A percentile compares a stretch with the other conserved stretches of the same genome.
These are phyloP conservation scores for Thalassarche chlororhynchos DNA, from an alignment of 2,113 vertebrate species.

Conservation along the genomic window DNA sequence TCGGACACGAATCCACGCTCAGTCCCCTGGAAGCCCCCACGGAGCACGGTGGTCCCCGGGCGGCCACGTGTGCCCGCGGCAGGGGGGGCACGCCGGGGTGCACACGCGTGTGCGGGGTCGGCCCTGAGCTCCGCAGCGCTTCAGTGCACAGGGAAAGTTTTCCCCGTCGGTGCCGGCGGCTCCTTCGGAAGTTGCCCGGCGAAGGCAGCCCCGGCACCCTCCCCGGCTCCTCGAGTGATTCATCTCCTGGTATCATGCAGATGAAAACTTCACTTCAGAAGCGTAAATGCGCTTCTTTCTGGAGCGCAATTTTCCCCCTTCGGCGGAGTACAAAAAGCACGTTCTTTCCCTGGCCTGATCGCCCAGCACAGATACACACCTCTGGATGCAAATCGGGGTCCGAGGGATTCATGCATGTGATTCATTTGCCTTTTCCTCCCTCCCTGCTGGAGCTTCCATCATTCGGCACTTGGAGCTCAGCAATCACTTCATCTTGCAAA, in stretches of 20 bases:
- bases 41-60: rapidly evolving
- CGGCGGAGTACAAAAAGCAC: no score
- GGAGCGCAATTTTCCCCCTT: not conserved
- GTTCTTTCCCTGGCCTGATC: not conserved
- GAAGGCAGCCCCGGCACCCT: not conserved
- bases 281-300: not conserved
- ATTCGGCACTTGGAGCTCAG: not conserved
- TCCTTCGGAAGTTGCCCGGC: rapidly evolving
- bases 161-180: rapidly evolving
- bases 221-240: not conserved
- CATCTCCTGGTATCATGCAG: not conserved
- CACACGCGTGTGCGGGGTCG: rapidly evolving
- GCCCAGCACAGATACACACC: not conserved
- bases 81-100: rapidly evolving
- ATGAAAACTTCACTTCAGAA: not conserved
- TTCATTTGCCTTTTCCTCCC: not conserved
- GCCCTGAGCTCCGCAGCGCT: not conserved
- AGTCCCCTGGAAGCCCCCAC: rapidly evolving
- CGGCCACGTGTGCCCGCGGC: rapidly evolving
- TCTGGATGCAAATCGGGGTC: not conserved
- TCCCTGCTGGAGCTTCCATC: not conserved
- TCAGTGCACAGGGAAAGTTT: not conserved
- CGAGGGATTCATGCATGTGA: not conserved
- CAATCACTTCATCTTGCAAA: not conserved
- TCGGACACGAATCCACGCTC: not conserved